Percentiles rank a stretch among this genome's conserved stretches.
Conservation (phyloP, 2,888 invertebrate genomes). For the Dicyrtomina minuta region DNA sequence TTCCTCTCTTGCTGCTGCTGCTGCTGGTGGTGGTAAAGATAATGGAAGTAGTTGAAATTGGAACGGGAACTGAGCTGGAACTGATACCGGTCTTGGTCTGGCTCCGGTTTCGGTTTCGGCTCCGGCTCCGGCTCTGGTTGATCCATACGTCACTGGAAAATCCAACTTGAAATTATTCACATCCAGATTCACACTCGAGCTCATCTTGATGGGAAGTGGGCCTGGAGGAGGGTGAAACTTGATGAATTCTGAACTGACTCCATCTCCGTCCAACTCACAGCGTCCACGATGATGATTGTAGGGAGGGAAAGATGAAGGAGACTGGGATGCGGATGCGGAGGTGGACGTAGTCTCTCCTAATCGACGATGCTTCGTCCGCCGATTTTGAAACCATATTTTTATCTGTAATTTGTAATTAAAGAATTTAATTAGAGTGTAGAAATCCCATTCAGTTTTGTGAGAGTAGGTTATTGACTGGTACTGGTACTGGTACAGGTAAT, state of each 20-base stretch:
- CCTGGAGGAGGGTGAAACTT: too few species aligned
- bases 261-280: neutral
- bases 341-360: too few species aligned
- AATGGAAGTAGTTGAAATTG: neutral
- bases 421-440: neutral
- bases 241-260: too few species aligned
- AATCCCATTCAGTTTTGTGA: neutral
- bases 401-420: constrained; percentile 21
- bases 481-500: too few species aligned
- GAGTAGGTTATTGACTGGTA: too few species aligned
- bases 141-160: too few species aligned
- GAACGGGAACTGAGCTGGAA: neutral
- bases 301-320: neutral
- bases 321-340: neutral
- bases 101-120: too few species aligned
- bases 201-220: neutral
- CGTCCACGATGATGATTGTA: neutral
- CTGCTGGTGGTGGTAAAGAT: neutral
- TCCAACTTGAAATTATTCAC: too few species aligned
- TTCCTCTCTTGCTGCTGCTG: neutral
- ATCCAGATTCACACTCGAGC: too few species aligned
- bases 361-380: constrained; percentile 31
- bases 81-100: neutral
- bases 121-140: too few species aligned
- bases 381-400: constrained; percentile 36